Evolutionary conservation across 2,797 vertebrate genomes (phyloP), one percentile per base, ranked within the genome.

Genomic region (Sebastes diaconus): DNA sequence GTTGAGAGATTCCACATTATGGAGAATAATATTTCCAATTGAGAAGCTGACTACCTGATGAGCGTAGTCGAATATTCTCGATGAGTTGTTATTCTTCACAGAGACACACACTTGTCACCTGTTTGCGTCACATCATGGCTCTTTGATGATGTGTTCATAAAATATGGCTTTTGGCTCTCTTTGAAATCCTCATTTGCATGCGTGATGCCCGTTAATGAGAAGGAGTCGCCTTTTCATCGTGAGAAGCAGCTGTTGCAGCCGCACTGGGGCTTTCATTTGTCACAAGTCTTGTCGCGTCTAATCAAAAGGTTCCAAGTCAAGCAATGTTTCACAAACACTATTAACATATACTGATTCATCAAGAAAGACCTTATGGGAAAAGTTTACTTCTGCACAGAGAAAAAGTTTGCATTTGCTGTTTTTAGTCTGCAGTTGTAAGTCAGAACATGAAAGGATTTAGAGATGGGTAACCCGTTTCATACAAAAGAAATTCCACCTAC

Each of bases 141-240:
- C 76, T 78, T 83, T 78, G 57, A 85, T 83, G 32, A 71, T 42
- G 30, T 42, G 24, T 79, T 83, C 63, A 73, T 75, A 32, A 83
- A 65, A 52, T 10, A 65, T 24, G 10, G n/a, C 32, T 70, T 69
- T 52, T 54, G 42, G 29, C 42, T 57, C 25, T 66, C 58, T 84
- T 57, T 66, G 50, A 84, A 80, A 77, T 30, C 39, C 52, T 79
- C 67, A 66, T 84, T 80, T 75, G 52, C 65, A 73, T 65, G 10
- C 2, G 16, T 8, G 52, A 65, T 8, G 42, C 63, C 12, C 13
- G 18, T 63, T 82, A 81, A 84, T 72, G 46, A 73, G 60, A 27
- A 55, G 60, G 54, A 24, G 69, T 24, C 7, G 3, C 50, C 57
- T 80, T 85, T 84, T 78, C 34, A 77, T 76, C 25, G 0, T 22